Evolutionary conservation across 2,888 invertebrate species (phyloP).

Genomic region (Eristalis pertinax): DNA sequence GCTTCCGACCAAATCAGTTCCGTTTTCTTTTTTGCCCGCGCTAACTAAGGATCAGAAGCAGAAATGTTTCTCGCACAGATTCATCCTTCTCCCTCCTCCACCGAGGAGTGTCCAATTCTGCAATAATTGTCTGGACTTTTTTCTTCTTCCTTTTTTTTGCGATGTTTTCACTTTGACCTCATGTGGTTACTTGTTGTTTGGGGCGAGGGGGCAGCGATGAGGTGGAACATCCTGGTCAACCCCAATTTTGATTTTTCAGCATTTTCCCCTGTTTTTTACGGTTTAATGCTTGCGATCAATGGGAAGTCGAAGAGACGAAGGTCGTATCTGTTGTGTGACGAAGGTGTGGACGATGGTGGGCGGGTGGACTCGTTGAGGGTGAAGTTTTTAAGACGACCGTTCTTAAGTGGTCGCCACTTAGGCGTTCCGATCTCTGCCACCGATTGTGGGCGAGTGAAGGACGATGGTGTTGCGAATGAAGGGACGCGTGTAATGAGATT

Average conservation of each 20-base stretch:
- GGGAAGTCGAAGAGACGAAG: not conserved
- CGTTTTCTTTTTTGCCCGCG: constrained; percentile 3
- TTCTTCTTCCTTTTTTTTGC: not conserved
- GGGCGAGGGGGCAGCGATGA: too few species aligned
- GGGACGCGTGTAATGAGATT: constrained; percentile 30
- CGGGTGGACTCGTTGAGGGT: too few species aligned
- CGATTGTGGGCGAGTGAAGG: constrained; percentile 10
- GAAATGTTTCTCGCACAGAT: constrained; percentile 36
- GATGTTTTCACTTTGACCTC: constrained; percentile 43
- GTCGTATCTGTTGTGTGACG: not conserved
- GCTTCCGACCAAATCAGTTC: constrained; percentile 21
- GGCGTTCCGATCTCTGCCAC: constrained; percentile 57
- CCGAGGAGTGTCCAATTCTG: constrained; percentile 47
- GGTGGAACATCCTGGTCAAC: constrained; percentile 22
- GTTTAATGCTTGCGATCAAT: constrained; percentile 64
- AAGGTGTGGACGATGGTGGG: not conserved
- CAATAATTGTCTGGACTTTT: constrained; percentile 64
- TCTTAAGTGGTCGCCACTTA: constrained; percentile 41
- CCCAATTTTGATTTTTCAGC: constrained; percentile 56
- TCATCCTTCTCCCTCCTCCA: not conserved
- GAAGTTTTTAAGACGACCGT: constrained; percentile 32
- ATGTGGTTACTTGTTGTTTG: constrained; percentile 65
- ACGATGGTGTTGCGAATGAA: not conserved
- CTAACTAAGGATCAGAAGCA: constrained; percentile 55
- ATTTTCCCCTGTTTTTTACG: constrained; percentile 42